phyloP scores from a whole-genome alignment of 2,113 vertebrate species.

The Gadus chalcogrammus region DNA sequence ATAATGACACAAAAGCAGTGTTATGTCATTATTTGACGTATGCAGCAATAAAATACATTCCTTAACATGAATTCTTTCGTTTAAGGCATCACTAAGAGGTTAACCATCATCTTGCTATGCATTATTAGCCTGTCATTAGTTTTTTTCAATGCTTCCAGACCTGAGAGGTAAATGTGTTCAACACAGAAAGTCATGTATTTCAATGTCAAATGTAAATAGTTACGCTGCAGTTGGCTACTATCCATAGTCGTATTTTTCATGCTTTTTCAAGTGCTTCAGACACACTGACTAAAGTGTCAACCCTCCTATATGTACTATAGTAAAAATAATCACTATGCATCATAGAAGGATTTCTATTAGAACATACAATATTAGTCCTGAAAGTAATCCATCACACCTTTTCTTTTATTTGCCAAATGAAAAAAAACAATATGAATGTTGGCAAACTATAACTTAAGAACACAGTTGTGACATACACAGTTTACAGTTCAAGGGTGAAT shows the following conservation, averaged over 20 bases:
- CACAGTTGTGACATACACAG: too few species aligned
- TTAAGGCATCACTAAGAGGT: background rate
- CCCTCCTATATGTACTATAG: too few species aligned
- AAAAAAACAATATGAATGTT: background rate
- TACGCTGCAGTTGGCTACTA: too few species aligned
- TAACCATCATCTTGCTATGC: background rate
- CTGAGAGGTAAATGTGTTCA: background rate
- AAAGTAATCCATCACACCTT: background rate
- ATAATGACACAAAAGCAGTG: constrained; percentile 13
- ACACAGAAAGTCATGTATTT: background rate
- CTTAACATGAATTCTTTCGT: background rate
- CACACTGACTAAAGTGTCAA: too few species aligned
- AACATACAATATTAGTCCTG: background rate
- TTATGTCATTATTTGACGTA: constrained; percentile 8
- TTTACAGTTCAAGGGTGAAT: too few species aligned
- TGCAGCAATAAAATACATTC: constrained; percentile 50
- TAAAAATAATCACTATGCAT: background rate
- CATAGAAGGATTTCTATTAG: background rate
- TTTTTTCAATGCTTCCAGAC: background rate
- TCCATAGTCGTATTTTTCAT: too few species aligned
- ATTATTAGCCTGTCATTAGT: background rate
- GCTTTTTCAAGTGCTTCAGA: too few species aligned
- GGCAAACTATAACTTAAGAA: too few species aligned
- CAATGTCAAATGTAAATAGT: too few species aligned
- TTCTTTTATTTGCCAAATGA: background rate